Conservation (phyloP, 2,888 invertebrate genomes). For the Macroteleia sp. region DNA sequence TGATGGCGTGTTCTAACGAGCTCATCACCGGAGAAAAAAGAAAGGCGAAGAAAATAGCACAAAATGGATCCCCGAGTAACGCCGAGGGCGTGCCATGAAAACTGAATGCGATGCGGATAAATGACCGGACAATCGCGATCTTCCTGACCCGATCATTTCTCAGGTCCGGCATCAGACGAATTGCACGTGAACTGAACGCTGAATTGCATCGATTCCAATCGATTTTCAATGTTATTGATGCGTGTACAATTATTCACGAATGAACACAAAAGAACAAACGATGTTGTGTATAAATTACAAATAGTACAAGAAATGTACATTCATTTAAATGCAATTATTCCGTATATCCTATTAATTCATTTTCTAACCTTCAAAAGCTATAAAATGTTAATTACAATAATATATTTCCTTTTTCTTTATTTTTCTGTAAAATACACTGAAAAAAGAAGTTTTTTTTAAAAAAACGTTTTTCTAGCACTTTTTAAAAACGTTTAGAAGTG, state of each 20-base stretch:
- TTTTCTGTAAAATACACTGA: too few species aligned
- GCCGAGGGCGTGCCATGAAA: conserved; percentile 74
- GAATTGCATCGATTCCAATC: conserved; percentile 15
- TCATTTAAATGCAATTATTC: too few species aligned
- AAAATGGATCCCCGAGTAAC: conserved; percentile 78
- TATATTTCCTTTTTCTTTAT: too few species aligned
- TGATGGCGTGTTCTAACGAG: conserved; percentile 73
- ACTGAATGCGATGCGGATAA: conserved; percentile 66
- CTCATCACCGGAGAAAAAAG: conserved; percentile 76
- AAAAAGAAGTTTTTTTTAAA: too few species aligned
- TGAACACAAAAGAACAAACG: not conserved
- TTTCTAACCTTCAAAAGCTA: too few species aligned
- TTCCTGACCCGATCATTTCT: conserved; percentile 69
- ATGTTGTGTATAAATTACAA: too few species aligned
- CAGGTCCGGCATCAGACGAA: conserved; percentile 40
- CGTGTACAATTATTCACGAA: conserved; percentile 1
- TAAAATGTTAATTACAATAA: too few species aligned
- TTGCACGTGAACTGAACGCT: conserved; percentile 19
- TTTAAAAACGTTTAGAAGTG: too few species aligned
- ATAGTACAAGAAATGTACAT: too few species aligned
- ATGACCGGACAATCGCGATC: conserved; percentile 68
- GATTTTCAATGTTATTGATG: conserved; percentile 20
- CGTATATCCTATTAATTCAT: too few species aligned
- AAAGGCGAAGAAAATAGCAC: conserved; percentile 78
- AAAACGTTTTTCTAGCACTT: too few species aligned